A percentile compares a stretch with the other conserved stretches of the same genome.
These are phyloP conservation scores for Herpetotheres cachinnans DNA, from an alignment of 2,113 vertebrate genomes.

Conservation along the genomic window DNA sequence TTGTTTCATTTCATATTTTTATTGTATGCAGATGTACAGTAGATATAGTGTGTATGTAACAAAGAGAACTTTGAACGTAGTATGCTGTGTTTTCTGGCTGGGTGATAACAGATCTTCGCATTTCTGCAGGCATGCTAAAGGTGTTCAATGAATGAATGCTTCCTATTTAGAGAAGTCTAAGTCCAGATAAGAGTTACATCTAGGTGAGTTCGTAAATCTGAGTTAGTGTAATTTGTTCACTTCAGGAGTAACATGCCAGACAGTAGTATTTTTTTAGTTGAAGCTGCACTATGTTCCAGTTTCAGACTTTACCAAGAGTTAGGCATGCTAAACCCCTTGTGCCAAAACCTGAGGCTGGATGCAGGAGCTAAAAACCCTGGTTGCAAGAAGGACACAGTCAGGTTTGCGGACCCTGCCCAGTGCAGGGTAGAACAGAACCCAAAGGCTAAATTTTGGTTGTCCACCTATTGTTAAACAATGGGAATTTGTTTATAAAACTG, in stretches of 20 bases:
- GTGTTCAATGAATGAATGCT: not conserved
- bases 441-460: not conserved
- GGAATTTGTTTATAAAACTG: not conserved
- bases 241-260: not conserved
- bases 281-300: not conserved
- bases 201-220: not conserved
- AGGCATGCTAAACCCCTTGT: not conserved
- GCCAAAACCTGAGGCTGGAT: not conserved
- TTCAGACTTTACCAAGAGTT: not conserved
- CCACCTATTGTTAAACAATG: not conserved
- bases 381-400: not conserved
- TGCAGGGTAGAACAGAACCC: not conserved
- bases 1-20: not conserved
- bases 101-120: not conserved
- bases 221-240: not conserved
- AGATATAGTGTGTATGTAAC: not conserved
- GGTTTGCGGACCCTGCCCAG: not conserved
- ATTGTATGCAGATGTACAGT: not conserved
- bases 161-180: not conserved
- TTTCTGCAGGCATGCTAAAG: not conserved
- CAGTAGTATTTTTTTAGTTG: not conserved
- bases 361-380: not conserved
- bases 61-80: not conserved
- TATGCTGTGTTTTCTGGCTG: not conserved
- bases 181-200: not conserved